Percentiles rank a stretch among this genome's conserved stretches.
phyloP scores from a whole-genome alignment of 2,113 vertebrate genomes.

The Acrocephalus kingi region DNA sequence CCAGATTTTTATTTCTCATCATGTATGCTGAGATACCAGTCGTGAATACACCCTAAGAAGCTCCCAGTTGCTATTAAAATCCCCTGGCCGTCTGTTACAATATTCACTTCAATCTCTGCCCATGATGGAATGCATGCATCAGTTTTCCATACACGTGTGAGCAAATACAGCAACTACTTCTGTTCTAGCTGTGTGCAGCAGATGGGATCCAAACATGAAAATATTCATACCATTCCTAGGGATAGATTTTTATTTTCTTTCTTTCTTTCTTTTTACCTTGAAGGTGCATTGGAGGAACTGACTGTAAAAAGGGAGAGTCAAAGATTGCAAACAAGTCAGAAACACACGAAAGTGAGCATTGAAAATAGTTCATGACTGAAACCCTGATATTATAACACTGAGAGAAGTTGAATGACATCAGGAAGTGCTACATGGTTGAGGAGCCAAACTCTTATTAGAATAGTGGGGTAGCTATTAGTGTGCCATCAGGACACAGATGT shows the following conservation, averaged over 20 bases:
- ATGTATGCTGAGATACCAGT: neutral
- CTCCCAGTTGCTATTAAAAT: neutral
- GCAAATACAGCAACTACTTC: neutral
- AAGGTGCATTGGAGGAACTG: neutral
- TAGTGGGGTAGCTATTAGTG: neutral
- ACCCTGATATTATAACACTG: neutral
- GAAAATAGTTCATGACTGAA: neutral
- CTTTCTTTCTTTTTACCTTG: neutral
- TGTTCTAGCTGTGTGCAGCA: neutral
- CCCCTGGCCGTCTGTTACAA: neutral
- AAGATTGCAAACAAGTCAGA: neutral
- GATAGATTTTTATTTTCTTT: neutral
- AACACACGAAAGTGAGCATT: neutral
- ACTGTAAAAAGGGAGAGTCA: neutral
- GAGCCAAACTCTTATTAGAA: neutral
- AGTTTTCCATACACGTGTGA: neutral
- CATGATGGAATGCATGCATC: neutral
- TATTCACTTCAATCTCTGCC: neutral
- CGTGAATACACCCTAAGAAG: neutral
- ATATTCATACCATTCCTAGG: neutral
- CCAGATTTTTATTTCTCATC: neutral
- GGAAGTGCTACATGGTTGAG: neutral
- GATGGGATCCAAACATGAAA: neutral
- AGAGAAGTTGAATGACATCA: neutral
- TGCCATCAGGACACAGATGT: neutral